Evolutionary conservation across 1,140 invertebrate genomes (phyloP), one percentile per base, ranked within the genome.

Genomic region (Bilobella aurantiaca): DNA sequence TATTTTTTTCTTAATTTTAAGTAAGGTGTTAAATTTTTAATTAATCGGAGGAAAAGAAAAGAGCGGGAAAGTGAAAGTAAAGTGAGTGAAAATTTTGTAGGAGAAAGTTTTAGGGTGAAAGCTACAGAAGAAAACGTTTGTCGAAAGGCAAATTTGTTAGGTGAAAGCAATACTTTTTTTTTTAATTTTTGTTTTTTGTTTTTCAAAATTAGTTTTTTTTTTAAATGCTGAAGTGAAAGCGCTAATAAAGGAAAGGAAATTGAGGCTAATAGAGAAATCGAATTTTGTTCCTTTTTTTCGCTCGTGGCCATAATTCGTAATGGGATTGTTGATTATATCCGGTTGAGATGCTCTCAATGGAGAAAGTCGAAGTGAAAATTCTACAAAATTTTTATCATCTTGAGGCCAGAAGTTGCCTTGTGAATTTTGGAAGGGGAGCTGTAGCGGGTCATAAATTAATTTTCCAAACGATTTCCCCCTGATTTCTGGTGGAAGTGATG

Each of bases 401-500:
- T 42, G 49, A 53, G 21, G 12, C 23, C 37, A 42, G 37, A 42
- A n/a, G n/a, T 8, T 42, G 8, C 37, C n/a, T n/a, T 8, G 8
- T 42, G 8, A 42, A n/a, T 42, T 42, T 8, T 42, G 37, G 37
- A 42, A n/a, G n/a, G n/a, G 8, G 37, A n/a, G 37, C 8, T 12
- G 37, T 42, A 53, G 49, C 18, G 8, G 49, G 8, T 14, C 49
- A 53, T 53, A 53, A 53, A 53, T 53, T 53, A 53, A 53, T 53
- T 53, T 53, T 53, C 49, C 49, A 23, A 53, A 16, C 49, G 14
- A 53, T 53, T 53, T 53, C 12, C 5, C 49, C 21, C 49, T 53
- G 49, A 53, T 53, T 53, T 12, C n/a, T n/a, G n/a, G n/a, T n/a
- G n/a, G n/a, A n/a, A 14, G 49, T 53, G 49, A 53, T 53, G 49